Evolutionary conservation across 2,113 vertebrate genomes (phyloP), one percentile per base, ranked within the genome.

Genomic region (Apeltes quadracus): DNA sequence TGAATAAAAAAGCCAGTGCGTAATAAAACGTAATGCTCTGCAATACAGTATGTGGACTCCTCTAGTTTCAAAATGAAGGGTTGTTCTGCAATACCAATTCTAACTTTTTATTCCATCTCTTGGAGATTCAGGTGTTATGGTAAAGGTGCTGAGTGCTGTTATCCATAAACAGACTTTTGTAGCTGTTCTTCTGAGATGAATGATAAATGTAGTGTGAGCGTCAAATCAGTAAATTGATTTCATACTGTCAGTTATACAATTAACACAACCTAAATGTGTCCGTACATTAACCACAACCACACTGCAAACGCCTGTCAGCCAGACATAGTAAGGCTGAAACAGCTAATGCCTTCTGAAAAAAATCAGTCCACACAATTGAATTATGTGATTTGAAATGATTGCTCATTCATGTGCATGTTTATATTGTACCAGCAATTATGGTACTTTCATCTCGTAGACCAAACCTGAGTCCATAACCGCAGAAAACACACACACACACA

Each of bases 401-500:
- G 41, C 39, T 3, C 20, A 48, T 14, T 6, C 29, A 41, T 29
- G 23, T 29, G 23, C 32, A 29, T 62, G 14, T 79, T 44, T 66
- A 48, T 9, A 36, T 75, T 53, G 22, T 53, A 23, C 50, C 5
- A 53, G 23, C 50, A 53, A 53, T 13, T 53, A 11, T 53, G 50
- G 50, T 53, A 25, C 50, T 53, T 48, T 68, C 25, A 27, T 38
- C 32, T 72, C 3, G 12, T 34, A 34, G 43, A 71, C 34, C 61
- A 38, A 67, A 54, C 22, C 29, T 29, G 48, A 72, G 53, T 74
- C 18, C 57, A 29, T 56, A 61, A 29, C 46, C 43, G 46, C 63
- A 75, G 48, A 27, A 59, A 62, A 44, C 46, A 72, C 32, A 74
- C 55, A 69, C 23, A 61, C 48, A 51, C 48, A 11, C 39, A 41